Conservation (phyloP, 35 echinoderm and acorn worm species). For the Ptychodera flava region DNA sequence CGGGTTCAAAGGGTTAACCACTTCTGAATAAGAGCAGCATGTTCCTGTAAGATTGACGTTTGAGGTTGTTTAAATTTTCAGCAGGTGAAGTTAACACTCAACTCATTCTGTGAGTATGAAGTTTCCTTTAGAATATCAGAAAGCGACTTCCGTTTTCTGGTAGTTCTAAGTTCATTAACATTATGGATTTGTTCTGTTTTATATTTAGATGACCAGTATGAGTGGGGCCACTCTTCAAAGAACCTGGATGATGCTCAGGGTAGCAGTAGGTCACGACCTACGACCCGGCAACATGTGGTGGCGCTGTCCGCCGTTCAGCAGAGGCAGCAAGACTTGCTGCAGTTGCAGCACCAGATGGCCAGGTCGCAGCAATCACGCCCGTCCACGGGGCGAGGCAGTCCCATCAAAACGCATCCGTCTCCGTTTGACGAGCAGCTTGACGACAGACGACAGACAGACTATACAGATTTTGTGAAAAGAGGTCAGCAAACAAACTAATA, state of each 20-base stretch:
- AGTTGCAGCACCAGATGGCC: constrained; percentile 21
- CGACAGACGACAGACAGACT: background rate
- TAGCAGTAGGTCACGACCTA: background rate
- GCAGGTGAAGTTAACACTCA: too few species aligned
- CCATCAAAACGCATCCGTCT: constrained; percentile 26
- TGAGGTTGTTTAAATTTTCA: too few species aligned
- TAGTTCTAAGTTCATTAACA: too few species aligned
- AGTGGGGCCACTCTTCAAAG: constrained; percentile 28
- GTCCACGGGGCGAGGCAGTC: constrained; percentile 16
- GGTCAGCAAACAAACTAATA: constrained; percentile 22
- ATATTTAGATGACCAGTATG: constrained; percentile 42
- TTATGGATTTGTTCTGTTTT: too few species aligned
- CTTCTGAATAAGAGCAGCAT: too few species aligned
- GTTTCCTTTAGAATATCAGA: too few species aligned
- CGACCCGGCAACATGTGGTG: constrained; percentile 7
- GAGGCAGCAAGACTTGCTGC: constrained; percentile 8
- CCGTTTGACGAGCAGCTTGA: constrained; percentile 46
- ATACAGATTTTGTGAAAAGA: constrained; percentile 30
- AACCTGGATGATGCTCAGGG: background rate
- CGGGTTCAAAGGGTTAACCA: too few species aligned
- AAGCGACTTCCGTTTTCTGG: too few species aligned
- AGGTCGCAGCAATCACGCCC: constrained; percentile 11
- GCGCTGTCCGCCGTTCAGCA: constrained; percentile 32
- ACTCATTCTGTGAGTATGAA: too few species aligned
- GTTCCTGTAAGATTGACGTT: too few species aligned